Conservation (phyloP, 2,888 invertebrate species). For the Sarcophaga subvicina region DNA sequence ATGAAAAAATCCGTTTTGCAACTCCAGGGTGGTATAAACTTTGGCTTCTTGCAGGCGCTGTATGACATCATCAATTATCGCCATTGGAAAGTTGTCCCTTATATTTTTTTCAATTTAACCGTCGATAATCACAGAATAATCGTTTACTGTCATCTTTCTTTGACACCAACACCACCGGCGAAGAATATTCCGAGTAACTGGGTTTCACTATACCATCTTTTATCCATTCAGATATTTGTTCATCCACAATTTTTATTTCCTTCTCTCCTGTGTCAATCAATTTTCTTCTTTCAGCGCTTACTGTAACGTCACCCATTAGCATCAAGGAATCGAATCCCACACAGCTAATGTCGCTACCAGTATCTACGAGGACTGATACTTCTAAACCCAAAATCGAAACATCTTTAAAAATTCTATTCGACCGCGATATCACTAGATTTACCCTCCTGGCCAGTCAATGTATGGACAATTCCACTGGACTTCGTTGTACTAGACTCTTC, state of each 20-base stretch:
- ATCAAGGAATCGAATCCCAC: not conserved
- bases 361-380: not conserved
- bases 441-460: no score
- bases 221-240: no score
- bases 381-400: not conserved
- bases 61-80: conserved; percentile 63
- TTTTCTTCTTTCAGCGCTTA: not conserved
- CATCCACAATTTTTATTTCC: not conserved
- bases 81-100: conserved; percentile 63
- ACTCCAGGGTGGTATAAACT: conserved; percentile 62
- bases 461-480: no score
- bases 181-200: conserved; percentile 75
- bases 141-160: conserved; percentile 61
- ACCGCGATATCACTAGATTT: not conserved
- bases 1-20: conserved; percentile 68
- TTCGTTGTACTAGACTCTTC: not conserved
- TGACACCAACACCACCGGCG: conserved; percentile 66
- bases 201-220: conserved; percentile 66
- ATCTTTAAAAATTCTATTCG: conserved; percentile 5
- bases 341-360: conserved; percentile 12
- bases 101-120: conserved; percentile 66
- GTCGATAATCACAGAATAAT: conserved; percentile 61
- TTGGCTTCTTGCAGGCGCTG: conserved; percentile 52
- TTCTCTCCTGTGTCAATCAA: not conserved
- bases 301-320: not conserved